Evolutionary conservation across 2,797 vertebrate species (phyloP).

Genomic region (Epinephelus awoara): DNA sequence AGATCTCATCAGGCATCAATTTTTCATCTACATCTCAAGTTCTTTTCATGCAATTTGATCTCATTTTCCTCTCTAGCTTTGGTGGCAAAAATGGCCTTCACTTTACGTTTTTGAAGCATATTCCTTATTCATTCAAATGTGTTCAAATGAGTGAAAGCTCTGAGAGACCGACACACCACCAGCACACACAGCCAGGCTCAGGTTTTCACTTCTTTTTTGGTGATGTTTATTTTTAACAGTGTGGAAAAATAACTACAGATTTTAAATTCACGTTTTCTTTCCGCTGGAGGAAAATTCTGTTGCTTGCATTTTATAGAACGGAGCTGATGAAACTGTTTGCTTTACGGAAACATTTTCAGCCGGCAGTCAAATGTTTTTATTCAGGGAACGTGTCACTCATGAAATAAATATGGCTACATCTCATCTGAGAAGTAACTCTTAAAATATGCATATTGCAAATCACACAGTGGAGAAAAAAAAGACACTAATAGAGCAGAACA

Average conservation of each 20-base stretch:
- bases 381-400: slow-evolving; percentile 25
- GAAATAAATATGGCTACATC: slow-evolving; percentile 48
- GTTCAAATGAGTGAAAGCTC: slow-evolving; percentile 6
- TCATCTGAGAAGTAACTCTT: slow-evolving; percentile 42
- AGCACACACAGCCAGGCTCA: not conserved
- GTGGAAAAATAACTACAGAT: not conserved
- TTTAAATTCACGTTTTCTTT: not conserved
- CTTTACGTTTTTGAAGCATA: not conserved
- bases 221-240: not conserved
- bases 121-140: slow-evolving; percentile 7
- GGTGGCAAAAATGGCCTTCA: not conserved
- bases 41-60: not conserved
- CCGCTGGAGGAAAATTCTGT: not conserved
- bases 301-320: not conserved
- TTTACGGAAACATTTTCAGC: slow-evolving; percentile 24
- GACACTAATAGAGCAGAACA: slow-evolving; percentile 32
- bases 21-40: not conserved
- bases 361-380: slow-evolving; percentile 43
- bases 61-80: not conserved
- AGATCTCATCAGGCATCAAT: not conserved
- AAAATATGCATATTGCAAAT: slow-evolving; percentile 62
- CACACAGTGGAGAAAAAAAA: slow-evolving; percentile 20
- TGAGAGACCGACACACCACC: not conserved
- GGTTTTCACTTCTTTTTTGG: not conserved
- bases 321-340: not conserved